Base-by-base conservation (phyloP, 2,888 invertebrate species). In the Oegoconia quadripuncta region DNA sequence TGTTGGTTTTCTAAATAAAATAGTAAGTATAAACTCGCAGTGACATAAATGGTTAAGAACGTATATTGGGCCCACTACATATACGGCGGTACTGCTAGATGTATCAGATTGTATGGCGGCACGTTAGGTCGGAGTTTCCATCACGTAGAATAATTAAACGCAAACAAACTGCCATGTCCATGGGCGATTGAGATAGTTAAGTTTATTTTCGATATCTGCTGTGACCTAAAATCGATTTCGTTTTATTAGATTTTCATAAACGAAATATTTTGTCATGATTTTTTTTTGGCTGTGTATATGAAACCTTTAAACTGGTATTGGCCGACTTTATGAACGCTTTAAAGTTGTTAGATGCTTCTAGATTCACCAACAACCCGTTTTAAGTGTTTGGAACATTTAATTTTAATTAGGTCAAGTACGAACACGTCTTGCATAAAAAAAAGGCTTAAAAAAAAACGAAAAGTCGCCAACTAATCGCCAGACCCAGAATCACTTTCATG, bases 141-240 rank as follows among this genome's bases (percentile, higher is more conserved):
- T 78, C 74, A 73, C 64, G 62, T 66, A 59, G 62, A 73, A 74
- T 80, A 80, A 80, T 80, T 80, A 80, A 81, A 78, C 55, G 74
- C 74, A 80, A 80, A 80, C 80, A 80, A 70, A 72, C 68, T 67
- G 59, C 49, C 59, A 59, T 63, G 64, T 68, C 69, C 69, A 56
- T 59, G 42, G 52, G 46, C 56, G 55, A 60, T 57, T 50, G 54
- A 57, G 62, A 72, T 67, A 72, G 72, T 66, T 69, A 57, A 55
- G 60, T 75, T 74, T 70, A 71, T 74, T 71, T 74, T 74, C 62
- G 59, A 71, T 75, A 69, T 63, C 59, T 51, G 50, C 48, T 45
- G 45, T 53, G 55, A 55, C 55, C 56, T 51, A 44, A 61, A 61
- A 64, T 67, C 50, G 50, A 59, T 59, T 59, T 30, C 30, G 20